Evolutionary conservation across 1,140 invertebrate species (phyloP), one percentile per base, ranked within the genome.

Genomic region (Sarcophaga peregrina): DNA sequence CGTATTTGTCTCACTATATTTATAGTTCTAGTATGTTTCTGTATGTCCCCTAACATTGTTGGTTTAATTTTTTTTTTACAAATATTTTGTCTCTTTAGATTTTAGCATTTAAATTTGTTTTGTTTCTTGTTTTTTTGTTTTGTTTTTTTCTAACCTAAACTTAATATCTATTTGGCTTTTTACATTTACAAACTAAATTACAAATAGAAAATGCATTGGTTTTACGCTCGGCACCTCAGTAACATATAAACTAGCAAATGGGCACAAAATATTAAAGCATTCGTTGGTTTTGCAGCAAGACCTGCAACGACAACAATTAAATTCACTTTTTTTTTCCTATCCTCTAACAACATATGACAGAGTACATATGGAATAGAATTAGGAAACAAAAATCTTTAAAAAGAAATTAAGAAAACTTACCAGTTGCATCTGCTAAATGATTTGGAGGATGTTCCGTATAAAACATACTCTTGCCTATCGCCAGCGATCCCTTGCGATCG

Each of bases 391-490:
- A 76, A n/a, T 7, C 13, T 15, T 20, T 7, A 8, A 68, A 68
- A 68, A 68, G 6, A 15, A 7, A 62, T 15, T 7, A n/a, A n/a
- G n/a, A 10, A 47, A 76, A 73, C 86, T 87, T 84, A 89, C 88
- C 88, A 68, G 80, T 73, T 82, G 86, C 84, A 72, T 85, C 84
- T 58, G 85, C 85, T 75, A 88, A 89, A 78, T 90, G 86, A 83
- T 90, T 90, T 83, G 89, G 88, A 89, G 90, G 90, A 84, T 87
- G 84, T 83, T 90, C 90, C n/a, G 90, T 90, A 45, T 89, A 89
- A 84, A 87, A 90, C 85, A 89, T 88, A 84, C 88, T 90, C 73
- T 90, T 90, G 62, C 90, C 89, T 86, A 90, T 90, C 85, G 90
- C 89, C 82, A 90, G 68, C 8, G 88, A 87, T 13, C 88, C 88